phyloP scores from a whole-genome alignment of 2,797 vertebrate genomes.

The Dipus sagitta region DNA sequence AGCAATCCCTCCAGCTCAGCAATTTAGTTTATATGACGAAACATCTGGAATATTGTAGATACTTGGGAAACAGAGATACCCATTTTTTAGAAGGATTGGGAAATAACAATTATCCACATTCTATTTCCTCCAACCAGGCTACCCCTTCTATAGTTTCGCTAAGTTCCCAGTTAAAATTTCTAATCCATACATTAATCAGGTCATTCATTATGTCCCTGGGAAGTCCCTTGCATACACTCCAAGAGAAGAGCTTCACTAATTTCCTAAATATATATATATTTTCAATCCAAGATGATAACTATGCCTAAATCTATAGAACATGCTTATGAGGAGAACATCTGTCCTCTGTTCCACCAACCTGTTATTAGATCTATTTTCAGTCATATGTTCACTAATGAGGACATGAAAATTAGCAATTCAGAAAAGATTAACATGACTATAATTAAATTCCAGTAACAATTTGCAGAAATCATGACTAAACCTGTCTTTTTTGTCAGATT shows the following conservation, averaged over 20 bases:
- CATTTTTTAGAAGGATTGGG: background rate
- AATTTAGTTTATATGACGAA: background rate
- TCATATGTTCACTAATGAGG: background rate
- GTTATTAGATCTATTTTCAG: background rate
- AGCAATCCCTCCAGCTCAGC: too few species aligned
- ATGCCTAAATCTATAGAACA: background rate
- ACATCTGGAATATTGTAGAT: background rate
- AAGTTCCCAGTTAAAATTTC: background rate
- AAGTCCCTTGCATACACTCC: background rate
- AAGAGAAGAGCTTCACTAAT: background rate
- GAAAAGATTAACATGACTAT: background rate
- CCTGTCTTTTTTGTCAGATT: background rate
- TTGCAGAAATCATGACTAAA: background rate
- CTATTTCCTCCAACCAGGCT: background rate
- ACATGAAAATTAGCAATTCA: background rate
- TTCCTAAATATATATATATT: background rate
- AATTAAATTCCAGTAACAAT: constrained; percentile 1
- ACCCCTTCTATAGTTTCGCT: background rate
- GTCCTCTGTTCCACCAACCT: background rate
- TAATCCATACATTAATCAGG: background rate
- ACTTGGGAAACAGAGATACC: background rate
- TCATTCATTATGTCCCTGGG: background rate
- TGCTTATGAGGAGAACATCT: background rate
- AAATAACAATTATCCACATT: background rate
- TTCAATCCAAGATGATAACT: background rate